Base-by-base conservation (phyloP, 1,140 invertebrate genomes). In the Doryteuthis pealeii region DNA sequence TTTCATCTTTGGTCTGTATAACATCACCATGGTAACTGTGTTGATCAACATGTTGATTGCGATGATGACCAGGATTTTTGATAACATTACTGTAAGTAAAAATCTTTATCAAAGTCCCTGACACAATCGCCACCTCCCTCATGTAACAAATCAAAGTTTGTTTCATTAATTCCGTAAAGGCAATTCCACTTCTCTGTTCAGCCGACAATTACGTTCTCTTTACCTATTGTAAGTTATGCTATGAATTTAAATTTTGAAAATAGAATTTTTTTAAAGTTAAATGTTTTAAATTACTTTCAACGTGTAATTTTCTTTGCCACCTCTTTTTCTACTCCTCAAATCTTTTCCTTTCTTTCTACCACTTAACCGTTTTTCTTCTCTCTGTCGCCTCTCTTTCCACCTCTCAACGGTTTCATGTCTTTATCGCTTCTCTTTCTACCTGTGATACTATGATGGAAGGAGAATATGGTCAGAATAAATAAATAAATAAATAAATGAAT, bases 31-130 rank as follows among this genome's bases (percentile, higher is more conserved):
- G 68, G 89, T 90, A 33, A 90, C 89, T 43, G 89, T 90, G 6
- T 83, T 90, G 66, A 85, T 90, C 28, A 90, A 90, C 80, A 90
- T 90, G 89, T 84, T 90, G 22, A 90, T 90, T 71, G 90, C 90
- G 69, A 90, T 90, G 89, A 90, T 90, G 90, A 89, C 88, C 22
- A 82, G 89, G 67, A 89, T 88, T 22, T 90, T 90, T 76, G 88
- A 90, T 81, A 86, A 85, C 70, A 90, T 90, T 62, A 87, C 90
- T 73, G 89, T 89, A 81, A 82, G 82, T 79, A 30, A 18, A 31
- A 26, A 66, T 30, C 40, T 67, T 35, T 10, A 18, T 49, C 8
- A 18, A 8, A 49, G 45, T 18, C 8, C 8, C 45, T 10, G 45
- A 10, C 8, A 18, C 18, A 49, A 18, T 49, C 8, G 45, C 18